phyloP scores from a whole-genome alignment of 2,888 invertebrate genomes.

The Yponomeuta cagnagella region DNA sequence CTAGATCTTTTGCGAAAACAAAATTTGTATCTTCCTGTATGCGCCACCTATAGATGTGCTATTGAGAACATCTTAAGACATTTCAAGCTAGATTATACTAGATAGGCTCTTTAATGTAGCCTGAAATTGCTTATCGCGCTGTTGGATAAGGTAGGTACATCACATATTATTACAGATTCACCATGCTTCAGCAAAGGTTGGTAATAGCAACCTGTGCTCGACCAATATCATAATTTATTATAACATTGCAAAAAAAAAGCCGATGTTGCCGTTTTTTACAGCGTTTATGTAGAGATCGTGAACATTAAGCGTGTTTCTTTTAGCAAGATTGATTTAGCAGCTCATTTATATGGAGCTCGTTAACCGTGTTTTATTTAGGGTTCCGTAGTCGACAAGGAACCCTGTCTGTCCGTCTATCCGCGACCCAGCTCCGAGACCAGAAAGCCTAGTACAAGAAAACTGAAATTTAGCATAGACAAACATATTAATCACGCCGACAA shows the following conservation, averaged over 20 bases:
- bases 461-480: too few relatives aligned
- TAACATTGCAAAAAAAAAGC: background rate
- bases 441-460: too few relatives aligned
- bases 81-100: background rate
- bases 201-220: background rate
- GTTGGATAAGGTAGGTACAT: background rate
- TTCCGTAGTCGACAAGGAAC: too few relatives aligned
- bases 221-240: background rate
- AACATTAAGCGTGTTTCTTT: background rate
- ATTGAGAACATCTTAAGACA: background rate
- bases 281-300: background rate
- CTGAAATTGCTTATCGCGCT: background rate
- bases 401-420: too few relatives aligned
- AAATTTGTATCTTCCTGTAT: background rate
- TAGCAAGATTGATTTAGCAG: background rate
- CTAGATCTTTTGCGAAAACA: background rate
- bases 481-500: too few relatives aligned
- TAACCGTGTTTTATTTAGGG: too few relatives aligned
- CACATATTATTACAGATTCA: background rate
- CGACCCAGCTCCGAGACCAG: too few relatives aligned
- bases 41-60: background rate
- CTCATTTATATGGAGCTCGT: too few relatives aligned
- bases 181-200: background rate
- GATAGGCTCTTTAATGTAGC: background rate
- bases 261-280: too few relatives aligned